Conservation (phyloP, 2,888 invertebrate genomes). For the Sminthurides aquaticus region DNA sequence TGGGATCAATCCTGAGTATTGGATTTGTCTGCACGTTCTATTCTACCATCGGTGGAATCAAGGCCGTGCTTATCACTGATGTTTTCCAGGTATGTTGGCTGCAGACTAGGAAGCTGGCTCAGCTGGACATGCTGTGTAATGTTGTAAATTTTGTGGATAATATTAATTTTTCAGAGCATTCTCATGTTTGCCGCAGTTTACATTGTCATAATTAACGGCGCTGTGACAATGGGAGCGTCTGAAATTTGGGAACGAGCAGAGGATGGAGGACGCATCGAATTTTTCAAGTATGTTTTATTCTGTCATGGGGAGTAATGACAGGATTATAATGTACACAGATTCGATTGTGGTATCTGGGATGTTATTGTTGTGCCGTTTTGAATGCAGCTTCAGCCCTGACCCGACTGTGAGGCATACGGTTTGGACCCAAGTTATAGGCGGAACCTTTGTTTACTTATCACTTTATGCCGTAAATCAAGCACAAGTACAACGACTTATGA, state of each 20-base stretch:
- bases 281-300: slow-evolving; percentile 45
- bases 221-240: slow-evolving; percentile 58
- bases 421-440: slow-evolving; percentile 75
- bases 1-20: slow-evolving; percentile 64
- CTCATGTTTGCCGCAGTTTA: slow-evolving; percentile 79
- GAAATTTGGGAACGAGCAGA: slow-evolving; percentile 65
- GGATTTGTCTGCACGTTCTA: slow-evolving; percentile 76
- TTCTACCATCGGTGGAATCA: slow-evolving; percentile 81
- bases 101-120: neutral
- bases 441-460: slow-evolving; percentile 68
- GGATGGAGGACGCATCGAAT: slow-evolving; percentile 61
- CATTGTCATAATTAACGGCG: slow-evolving; percentile 67
- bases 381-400: slow-evolving; percentile 61
- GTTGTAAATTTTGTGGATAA: too few species aligned
- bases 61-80: slow-evolving; percentile 80
- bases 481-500: slow-evolving; percentile 55
- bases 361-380: neutral
- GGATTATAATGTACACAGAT: too few species aligned
- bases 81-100: slow-evolving; percentile 56
- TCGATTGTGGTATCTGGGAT: too few species aligned
- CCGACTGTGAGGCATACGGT: slow-evolving; percentile 76
- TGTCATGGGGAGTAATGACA: neutral
- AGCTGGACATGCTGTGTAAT: too few species aligned
- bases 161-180: slow-evolving; percentile 54
- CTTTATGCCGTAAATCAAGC: slow-evolving; percentile 83